phyloP scores from a whole-genome alignment of 2,888 invertebrate genomes.

The Chesias legatella region DNA sequence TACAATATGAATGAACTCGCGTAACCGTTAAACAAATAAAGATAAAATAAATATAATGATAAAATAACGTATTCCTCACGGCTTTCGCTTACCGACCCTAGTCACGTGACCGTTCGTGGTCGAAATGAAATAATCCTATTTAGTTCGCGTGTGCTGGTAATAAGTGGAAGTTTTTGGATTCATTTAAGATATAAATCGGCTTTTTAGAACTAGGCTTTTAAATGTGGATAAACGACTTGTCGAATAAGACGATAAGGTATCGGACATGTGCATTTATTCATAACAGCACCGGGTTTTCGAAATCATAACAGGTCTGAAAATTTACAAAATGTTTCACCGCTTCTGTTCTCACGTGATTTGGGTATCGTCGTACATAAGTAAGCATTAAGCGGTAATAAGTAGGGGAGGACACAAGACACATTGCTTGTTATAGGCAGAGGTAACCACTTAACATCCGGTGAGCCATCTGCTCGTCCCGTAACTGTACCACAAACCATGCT shows the following conservation, averaged over 20 bases:
- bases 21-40: slow-evolving; percentile 10
- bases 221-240: not conserved
- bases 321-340: no score
- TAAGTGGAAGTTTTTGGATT: slow-evolving; percentile 12
- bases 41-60: slow-evolving; percentile 9
- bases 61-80: slow-evolving; percentile 14
- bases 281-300: no score
- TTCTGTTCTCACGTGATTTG: no score
- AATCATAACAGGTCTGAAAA: no score
- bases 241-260: not conserved
- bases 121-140: slow-evolving; percentile 24
- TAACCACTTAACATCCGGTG: no score
- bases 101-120: slow-evolving; percentile 23
- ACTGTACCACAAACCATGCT: no score
- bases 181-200: slow-evolving; percentile 9
- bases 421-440: no score
- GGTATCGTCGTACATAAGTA: no score
- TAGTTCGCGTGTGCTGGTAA: slow-evolving; percentile 7
- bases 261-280: no score
- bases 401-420: no score
- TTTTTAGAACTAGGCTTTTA: not conserved
- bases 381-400: no score
- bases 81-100: slow-evolving; percentile 5
- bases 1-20: slow-evolving; percentile 2
- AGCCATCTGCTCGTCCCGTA: no score